Evolutionary conservation across 2,888 invertebrate genomes (phyloP).

Genomic region (Conops quadrifasciatus): DNA sequence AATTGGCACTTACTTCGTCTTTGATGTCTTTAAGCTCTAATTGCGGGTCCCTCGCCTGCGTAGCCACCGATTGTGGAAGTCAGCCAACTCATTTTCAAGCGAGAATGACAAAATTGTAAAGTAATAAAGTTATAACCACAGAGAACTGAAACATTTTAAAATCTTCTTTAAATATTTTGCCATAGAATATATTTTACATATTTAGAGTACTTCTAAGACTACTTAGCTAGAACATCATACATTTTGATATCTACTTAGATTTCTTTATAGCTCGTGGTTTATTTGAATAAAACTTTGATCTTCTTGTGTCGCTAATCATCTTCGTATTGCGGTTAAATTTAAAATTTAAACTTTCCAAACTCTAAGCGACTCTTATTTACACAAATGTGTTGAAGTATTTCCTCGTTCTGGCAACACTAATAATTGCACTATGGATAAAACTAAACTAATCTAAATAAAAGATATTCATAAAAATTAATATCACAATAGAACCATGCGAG

Average conservation of each 20-base stretch:
- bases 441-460: constrained; percentile 20
- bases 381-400: no score
- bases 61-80: no score
- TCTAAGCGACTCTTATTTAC: no score
- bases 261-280: neutral
- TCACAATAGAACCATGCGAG: constrained; percentile 37
- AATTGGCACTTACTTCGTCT: no score
- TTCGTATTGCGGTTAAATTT: neutral
- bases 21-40: no score
- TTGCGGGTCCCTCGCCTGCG: no score
- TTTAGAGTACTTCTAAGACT: constrained; percentile 4
- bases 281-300: neutral
- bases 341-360: no score
- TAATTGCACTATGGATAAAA: constrained; percentile 38
- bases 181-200: constrained; percentile 10
- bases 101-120: no score
- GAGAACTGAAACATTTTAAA: neutral
- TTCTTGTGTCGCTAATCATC: neutral
- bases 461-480: constrained; percentile 38
- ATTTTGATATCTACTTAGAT: constrained; percentile 1
- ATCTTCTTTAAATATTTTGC: constrained; percentile 9
- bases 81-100: no score
- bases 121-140: no score
- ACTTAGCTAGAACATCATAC: constrained; percentile 4
- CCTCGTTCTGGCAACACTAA: constrained; percentile 17